Conservation (phyloP, 2,797 vertebrate genomes). For the Chelon labrosus region DNA sequence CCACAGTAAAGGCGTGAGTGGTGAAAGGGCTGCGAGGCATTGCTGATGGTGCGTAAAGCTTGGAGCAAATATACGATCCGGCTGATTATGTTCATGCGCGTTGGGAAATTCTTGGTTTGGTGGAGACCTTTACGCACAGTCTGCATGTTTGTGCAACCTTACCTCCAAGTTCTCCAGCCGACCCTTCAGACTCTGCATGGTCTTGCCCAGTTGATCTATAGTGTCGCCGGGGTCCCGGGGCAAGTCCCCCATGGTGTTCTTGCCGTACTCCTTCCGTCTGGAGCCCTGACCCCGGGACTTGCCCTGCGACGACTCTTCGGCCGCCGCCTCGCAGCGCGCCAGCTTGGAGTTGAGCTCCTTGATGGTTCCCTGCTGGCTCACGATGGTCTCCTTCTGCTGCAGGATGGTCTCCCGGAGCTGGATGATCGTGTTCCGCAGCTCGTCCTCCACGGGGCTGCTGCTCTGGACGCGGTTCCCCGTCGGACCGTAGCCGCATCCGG, state of each 20-base stretch:
- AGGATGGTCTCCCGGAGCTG: conserved; percentile 96
- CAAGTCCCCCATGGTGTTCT: conserved; percentile 96
- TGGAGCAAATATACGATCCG: neutral
- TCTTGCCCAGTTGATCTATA: conserved; percentile 95
- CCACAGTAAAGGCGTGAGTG: neutral
- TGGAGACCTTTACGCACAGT: conserved; percentile 30
- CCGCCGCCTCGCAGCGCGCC: conserved; percentile 90
- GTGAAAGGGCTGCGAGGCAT: neutral
- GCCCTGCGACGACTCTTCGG: conserved; percentile 82
- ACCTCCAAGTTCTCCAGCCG: conserved; percentile 96
- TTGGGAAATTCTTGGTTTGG: neutral
- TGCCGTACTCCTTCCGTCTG: conserved; percentile 87
- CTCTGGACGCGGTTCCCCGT: conserved; percentile 85
- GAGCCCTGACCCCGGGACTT: conserved; percentile 83
- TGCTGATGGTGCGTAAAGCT: too few species aligned
- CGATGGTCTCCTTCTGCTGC: conserved; percentile 96
- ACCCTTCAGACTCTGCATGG: conserved; percentile 95
- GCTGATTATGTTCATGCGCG: neutral
- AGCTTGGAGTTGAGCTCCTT: conserved; percentile 96
- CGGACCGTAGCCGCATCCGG: conserved; percentile 88
- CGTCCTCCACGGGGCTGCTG: conserved; percentile 89
- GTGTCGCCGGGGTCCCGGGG: conserved; percentile 92
- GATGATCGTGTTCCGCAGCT: conserved; percentile 91
- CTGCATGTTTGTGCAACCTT: conserved; percentile 51
- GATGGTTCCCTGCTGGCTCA: conserved; percentile 93